Conservation (phyloP, 2,888 invertebrate species). For the Andrena flavipes region DNA sequence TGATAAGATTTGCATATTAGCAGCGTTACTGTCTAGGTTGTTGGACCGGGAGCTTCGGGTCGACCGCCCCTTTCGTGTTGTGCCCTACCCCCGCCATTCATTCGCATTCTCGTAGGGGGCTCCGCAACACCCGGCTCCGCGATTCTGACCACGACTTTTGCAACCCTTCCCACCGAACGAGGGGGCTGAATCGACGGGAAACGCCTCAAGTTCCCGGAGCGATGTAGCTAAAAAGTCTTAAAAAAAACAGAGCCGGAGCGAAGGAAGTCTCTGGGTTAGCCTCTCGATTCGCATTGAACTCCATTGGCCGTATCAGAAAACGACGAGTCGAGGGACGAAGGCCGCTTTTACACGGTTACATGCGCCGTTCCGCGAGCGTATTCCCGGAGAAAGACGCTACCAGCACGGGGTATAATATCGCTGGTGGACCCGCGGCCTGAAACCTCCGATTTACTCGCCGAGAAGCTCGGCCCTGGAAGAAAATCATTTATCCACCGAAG, state of each 20-base stretch:
- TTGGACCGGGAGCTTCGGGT: constrained; percentile 47
- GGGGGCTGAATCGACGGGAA: constrained; percentile 62
- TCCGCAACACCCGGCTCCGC: constrained; percentile 56
- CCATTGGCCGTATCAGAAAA: constrained; percentile 53
- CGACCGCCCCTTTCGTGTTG: constrained; percentile 78
- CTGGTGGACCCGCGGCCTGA: neutral
- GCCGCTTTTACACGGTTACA: constrained; percentile 53
- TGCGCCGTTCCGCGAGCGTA: constrained; percentile 12
- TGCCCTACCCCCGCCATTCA: constrained; percentile 72
- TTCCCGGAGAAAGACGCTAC: constrained; percentile 17
- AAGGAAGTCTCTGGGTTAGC: neutral
- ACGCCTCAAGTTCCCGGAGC: constrained; percentile 41
- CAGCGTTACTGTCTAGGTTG: constrained; percentile 72
- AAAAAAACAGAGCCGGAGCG: constrained; percentile 46
- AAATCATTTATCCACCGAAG: neutral
- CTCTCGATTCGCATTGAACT: constrained; percentile 41
- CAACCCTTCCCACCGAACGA: constrained; percentile 55
- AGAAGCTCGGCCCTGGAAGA: neutral
- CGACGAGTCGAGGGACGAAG: constrained; percentile 38
- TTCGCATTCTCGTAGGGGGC: constrained; percentile 69
- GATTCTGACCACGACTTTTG: constrained; percentile 72
- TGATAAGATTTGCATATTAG: constrained; percentile 80
- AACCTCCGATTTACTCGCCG: neutral
- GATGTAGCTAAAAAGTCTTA: constrained; percentile 61
- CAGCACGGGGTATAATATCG: neutral